Base-by-base conservation (phyloP, 2,888 invertebrate genomes). In the Portevinia maculata region DNA sequence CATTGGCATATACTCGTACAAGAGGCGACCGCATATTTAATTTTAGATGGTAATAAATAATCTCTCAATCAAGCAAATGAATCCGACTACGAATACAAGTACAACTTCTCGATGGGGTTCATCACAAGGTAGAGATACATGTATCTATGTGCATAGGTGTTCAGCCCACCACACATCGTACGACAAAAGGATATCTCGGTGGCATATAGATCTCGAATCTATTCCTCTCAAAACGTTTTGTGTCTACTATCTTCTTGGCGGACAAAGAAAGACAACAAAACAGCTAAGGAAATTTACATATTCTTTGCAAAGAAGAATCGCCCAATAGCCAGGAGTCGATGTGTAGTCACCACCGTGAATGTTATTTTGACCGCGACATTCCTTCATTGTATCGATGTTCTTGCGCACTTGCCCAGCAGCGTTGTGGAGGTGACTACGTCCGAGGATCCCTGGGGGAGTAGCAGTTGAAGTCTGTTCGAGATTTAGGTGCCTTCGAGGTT, bases 1-100 rank as follows among this genome's bases (percentile, higher is more conserved):
- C 48, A 17, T 44, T 21, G 44, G 39, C 39, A 39, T 39, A 8
- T 39, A 24, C 34, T 3, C 34, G 39, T 30, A 73, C 62, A 76
- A 55, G 62, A 79, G 37, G 41, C 60, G 65, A 78, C 65, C 78
- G 71, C 71, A 78, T 78, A 78, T 71, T 71, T 83, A 83, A 78
- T 83, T 83, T 71, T 78, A 73, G 78, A 70, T 62, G 64, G 65
- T 34, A 78, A 83, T 83, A 83, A 83, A 83, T 83, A 83, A 73
- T 78, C 52, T 78, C 60, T 78, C 76, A 81, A 76, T 81, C 78
- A 78, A 83, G 62, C 71, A 78, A 71, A 71, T 67, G 65, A 48
- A 52, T 60, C 60, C 67, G 39, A 52, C 34, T 62, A 37, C 41
- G 3, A 44, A 44, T 46, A 21, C 11, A 30, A 17, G n/a, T 44